phyloP scores from a whole-genome alignment of 2,797 vertebrate species.

The Silurus aristotelis region DNA sequence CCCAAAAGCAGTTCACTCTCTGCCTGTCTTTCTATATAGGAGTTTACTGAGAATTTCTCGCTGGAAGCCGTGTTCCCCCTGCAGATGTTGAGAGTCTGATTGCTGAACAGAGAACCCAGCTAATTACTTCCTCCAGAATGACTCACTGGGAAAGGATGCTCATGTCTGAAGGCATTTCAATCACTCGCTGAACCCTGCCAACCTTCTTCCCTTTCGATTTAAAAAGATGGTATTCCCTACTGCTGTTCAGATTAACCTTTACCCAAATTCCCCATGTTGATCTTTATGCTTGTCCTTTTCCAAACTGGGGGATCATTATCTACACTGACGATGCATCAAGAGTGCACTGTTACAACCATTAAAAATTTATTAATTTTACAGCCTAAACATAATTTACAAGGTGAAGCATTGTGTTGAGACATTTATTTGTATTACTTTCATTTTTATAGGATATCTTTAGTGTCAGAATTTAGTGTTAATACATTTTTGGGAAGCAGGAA shows the following conservation, averaged over 20 bases:
- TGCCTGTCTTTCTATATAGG: not conserved
- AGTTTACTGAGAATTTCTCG: not conserved
- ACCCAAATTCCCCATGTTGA: conserved; percentile 9
- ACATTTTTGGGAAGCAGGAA: too few relatives aligned
- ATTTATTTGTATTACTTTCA: not conserved
- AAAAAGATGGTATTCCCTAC: conserved; percentile 12
- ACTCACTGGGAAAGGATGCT: conserved; percentile 27
- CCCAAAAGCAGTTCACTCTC: not conserved
- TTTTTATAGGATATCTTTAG: too few relatives aligned
- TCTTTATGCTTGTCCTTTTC: not conserved
- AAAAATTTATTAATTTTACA: not conserved
- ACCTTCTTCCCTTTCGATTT: conserved; percentile 5
- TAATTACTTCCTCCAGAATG: conserved; percentile 36
- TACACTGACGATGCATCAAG: not conserved
- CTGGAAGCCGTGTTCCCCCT: not conserved
- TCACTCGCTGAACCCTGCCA: conserved; percentile 16
- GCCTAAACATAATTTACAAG: not conserved
- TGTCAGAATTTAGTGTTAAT: too few relatives aligned
- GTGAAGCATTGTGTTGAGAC: not conserved
- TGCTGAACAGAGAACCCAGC: conserved; percentile 21
- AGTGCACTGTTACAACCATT: too few relatives aligned
- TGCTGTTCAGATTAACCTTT: conserved; percentile 19
- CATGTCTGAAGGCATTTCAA: conserved; percentile 37
- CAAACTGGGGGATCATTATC: not conserved
- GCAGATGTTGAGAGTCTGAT: conserved; percentile 24